A percentile compares a stretch with the other conserved stretches of the same genome.
Conservation (phyloP, 2,797 vertebrate genomes). For the Ctenopoma kingsleyae region DNA sequence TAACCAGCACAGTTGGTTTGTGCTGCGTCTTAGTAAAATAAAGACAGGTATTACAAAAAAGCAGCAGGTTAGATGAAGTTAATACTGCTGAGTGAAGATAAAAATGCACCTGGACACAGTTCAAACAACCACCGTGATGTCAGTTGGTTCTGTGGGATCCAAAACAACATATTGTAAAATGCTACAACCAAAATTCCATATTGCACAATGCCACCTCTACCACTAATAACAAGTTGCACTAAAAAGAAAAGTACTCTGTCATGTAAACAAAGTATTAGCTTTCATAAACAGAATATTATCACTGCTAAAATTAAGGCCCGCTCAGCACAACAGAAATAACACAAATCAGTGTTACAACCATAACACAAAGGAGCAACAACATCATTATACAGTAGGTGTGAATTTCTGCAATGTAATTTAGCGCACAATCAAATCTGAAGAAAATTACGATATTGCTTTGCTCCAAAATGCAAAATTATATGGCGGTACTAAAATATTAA, state of each 20-base stretch:
- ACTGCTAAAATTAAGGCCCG: constrained; percentile 10
- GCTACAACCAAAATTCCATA: constrained; percentile 41
- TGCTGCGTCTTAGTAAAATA: constrained; percentile 19
- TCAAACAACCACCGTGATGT: constrained; percentile 17
- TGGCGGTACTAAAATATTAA: constrained; percentile 4
- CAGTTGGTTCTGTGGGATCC: constrained; percentile 36
- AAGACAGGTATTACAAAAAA: constrained; percentile 7
- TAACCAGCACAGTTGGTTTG: constrained; percentile 8
- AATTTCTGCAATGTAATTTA: constrained; percentile 20
- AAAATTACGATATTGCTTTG: constrained; percentile 16
- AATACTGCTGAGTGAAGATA: constrained; percentile 5
- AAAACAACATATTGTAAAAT: constrained; percentile 66
- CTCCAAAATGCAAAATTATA: constrained; percentile 5
- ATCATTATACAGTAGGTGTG: constrained; percentile 6
- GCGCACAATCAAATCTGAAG: constrained; percentile 19
- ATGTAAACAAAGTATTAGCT: constrained; percentile 22
- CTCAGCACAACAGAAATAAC: constrained; percentile 29
- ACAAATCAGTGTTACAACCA: constrained; percentile 8
- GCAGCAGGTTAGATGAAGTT: constrained; percentile 8
- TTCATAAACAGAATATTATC: constrained; percentile 23
- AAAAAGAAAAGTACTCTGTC: constrained; percentile 10
- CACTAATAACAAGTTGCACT: background rate
- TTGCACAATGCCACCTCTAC: background rate
- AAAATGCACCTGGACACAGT: constrained; percentile 14
- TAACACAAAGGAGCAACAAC: constrained; percentile 22